Evolutionary conservation across 2,888 invertebrate species (phyloP).

Genomic region (Meghimatium bilineatum): DNA sequence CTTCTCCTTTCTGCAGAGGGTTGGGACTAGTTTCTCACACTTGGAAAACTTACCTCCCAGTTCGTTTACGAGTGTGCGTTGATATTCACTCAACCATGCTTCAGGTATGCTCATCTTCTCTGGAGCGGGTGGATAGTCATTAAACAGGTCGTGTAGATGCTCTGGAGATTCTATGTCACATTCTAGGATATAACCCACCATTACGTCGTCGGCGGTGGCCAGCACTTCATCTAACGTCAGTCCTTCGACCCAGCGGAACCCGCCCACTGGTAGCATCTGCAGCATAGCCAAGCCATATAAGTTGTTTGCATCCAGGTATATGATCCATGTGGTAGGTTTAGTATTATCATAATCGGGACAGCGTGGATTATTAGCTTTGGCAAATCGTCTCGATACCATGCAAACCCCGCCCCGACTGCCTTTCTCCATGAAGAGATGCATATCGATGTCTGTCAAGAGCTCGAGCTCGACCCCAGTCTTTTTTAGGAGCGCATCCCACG

Average conservation of each 20-base stretch:
- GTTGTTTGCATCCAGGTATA: slow-evolving; percentile 12
- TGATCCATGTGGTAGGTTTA: background rate
- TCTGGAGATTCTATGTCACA: slow-evolving; percentile 77
- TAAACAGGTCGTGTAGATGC: slow-evolving; percentile 71
- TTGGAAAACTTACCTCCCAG: background rate
- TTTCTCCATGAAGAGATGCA: background rate
- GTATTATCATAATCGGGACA: background rate
- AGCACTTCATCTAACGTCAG: background rate
- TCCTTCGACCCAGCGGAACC: background rate
- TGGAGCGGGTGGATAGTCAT: slow-evolving; percentile 67
- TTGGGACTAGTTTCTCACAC: slow-evolving; percentile 13
- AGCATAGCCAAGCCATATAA: slow-evolving; percentile 10
- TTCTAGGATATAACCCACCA: slow-evolving; percentile 73
- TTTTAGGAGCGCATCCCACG: too few relatives aligned
- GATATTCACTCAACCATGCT: slow-evolving; percentile 29
- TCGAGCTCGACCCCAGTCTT: background rate
- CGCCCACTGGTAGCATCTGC: background rate
- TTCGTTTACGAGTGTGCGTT: background rate
- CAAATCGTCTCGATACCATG: background rate
- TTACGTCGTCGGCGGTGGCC: background rate
- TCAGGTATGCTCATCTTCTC: slow-evolving; percentile 53
- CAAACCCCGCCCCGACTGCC: background rate
- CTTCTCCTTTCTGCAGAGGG: background rate
- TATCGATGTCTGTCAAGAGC: background rate
- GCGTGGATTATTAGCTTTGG: background rate